Percentiles rank a stretch among this genome's conserved stretches.
phyloP scores from a whole-genome alignment of 2,888 invertebrate genomes.

The Listrodromus nycthemerus region DNA sequence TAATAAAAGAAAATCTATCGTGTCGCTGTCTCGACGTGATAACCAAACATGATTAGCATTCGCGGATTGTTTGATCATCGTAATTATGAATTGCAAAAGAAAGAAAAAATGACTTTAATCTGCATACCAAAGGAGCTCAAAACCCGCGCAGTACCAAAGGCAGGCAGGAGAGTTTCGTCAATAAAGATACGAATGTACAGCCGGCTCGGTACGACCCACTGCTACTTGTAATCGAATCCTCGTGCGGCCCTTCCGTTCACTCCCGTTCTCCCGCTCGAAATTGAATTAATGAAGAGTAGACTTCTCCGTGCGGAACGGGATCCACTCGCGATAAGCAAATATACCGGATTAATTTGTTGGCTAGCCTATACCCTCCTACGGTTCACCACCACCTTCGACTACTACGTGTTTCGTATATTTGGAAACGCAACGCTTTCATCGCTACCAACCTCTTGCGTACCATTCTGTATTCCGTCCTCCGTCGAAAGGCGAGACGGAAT shows the following conservation, averaged over 20 bases:
- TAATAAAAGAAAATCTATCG: background rate
- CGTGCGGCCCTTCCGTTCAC: conserved; percentile 57
- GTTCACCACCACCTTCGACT: conserved; percentile 1
- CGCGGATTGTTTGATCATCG: conserved; percentile 17
- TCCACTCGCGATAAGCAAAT: conserved; percentile 70
- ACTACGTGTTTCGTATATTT: conserved; percentile 50
- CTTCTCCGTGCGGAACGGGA: conserved; percentile 66
- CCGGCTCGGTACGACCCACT: conserved; percentile 23
- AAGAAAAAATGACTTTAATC: conserved; percentile 32
- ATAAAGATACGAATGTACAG: conserved; percentile 48
- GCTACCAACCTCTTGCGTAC: conserved; percentile 14
- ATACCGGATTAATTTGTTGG: conserved; percentile 70
- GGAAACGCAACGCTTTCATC: conserved; percentile 45
- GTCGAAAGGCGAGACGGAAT: background rate
- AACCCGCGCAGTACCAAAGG: conserved; percentile 16
- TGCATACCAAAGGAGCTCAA: conserved; percentile 37
- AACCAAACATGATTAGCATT: background rate
- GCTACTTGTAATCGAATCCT: conserved; percentile 61
- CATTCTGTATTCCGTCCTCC: conserved; percentile 15
- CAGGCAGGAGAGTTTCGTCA: conserved; percentile 35
- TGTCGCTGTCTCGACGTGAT: background rate
- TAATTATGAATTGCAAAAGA: conserved; percentile 14
- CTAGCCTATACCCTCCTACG: conserved; percentile 47
- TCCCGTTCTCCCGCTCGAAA: conserved; percentile 57
- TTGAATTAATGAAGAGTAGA: conserved; percentile 73